Evolutionary conservation across 2,888 invertebrate genomes (phyloP), one percentile per base, ranked within the genome.

Genomic region (Phania funesta): DNA sequence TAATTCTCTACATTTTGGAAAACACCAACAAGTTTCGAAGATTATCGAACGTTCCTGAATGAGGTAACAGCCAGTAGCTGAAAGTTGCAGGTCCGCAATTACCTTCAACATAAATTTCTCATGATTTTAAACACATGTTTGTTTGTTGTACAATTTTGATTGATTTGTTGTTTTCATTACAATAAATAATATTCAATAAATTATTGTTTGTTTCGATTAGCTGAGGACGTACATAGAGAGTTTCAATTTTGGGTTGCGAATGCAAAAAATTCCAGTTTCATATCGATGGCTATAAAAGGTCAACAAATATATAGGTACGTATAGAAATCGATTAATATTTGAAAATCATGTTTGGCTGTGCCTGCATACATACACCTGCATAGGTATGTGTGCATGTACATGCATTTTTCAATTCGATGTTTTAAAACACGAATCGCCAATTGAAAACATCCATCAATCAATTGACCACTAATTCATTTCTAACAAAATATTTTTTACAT

Each of bases 181-280:
- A 41, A 13, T 2, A 56, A 56, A 56, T 26, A 58, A 44, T 44
- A 18, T 44, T 3, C 7, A 50, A 48, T 41, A 20, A 26, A 50
- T 76, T 50, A 48, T 67, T 56, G 1, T 68, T 70, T 70, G n/a
- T 44, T 76, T 70, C 62, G 46, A 44, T 68, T 92, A 96, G 96
- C 94, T 84, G 94, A 93, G 75, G 94, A 95, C 84, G 95, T 94
- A 85, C 94, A 94, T 0, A 94, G 94, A 84, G 95, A 95, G 83
- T 94, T 96, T 85, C 93, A 94, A 76, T 93, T 95, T 13, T 96
- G 95, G 96, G 93, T 96, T 83, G 94, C 96, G 0, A 96, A 96
- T 91, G 94, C 95, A 0, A 93, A 94, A 64, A 93, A 95, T 85
- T 95, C 96, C 64, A 96, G 96, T 87, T 96, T 95, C 91, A 95